These are phyloP conservation scores for Automeris io DNA, from an alignment of 2,888 invertebrate genomes.

Conservation along the genomic window DNA sequence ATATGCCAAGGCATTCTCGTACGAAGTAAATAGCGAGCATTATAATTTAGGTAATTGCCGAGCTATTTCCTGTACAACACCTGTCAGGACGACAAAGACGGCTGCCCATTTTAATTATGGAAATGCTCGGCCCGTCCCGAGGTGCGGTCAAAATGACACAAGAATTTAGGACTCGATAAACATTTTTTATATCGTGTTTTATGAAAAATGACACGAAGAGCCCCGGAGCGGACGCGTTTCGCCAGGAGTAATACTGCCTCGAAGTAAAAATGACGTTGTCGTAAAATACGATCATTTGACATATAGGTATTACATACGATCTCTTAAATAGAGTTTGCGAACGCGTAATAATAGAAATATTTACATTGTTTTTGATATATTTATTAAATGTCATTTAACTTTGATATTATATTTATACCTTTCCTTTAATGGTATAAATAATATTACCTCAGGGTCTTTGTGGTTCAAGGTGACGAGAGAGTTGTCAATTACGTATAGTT, in stretches of 20 bases:
- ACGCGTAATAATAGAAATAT: conserved; percentile 23
- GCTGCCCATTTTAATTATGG: conserved; percentile 61
- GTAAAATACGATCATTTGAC: conserved; percentile 21
- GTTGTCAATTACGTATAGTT: no score
- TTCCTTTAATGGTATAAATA: no score
- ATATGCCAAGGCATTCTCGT: no score
- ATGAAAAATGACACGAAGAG: conserved; percentile 34
- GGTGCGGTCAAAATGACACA: conserved; percentile 35
- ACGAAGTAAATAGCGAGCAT: conserved; percentile 15
- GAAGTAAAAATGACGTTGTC: conserved; percentile 23
- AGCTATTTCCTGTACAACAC: conserved; percentile 32
- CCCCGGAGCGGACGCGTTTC: neutral
- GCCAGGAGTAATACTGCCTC: conserved; percentile 7
- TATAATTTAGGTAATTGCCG: conserved; percentile 45
- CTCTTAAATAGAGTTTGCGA: conserved; percentile 15
- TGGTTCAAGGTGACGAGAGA: no score
- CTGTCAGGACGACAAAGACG: conserved; percentile 39
- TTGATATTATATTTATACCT: no score
- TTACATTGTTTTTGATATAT: no score
- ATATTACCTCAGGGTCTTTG: no score
- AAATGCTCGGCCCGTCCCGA: conserved; percentile 29
- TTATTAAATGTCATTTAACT: no score
- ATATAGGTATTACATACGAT: conserved; percentile 10
- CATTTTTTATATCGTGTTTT: conserved; percentile 39
- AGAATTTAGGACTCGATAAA: conserved; percentile 42